These are phyloP conservation scores for Clamator glandarius DNA, from an alignment of 2,797 vertebrate species.

Conservation along the genomic window DNA sequence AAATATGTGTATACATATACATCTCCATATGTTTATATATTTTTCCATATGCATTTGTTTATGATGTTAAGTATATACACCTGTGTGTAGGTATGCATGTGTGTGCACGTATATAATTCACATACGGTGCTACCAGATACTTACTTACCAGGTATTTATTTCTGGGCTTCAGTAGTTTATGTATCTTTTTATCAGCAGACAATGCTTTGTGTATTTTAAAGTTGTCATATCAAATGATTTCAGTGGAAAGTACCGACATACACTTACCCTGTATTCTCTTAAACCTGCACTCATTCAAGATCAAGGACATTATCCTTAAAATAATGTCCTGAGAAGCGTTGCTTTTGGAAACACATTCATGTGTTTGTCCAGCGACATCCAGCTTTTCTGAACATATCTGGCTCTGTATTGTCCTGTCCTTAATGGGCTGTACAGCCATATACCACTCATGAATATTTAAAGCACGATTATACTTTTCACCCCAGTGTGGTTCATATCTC, in stretches of 20 bases:
- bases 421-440: neutral
- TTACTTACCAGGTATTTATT: neutral
- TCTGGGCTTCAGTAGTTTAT: neutral
- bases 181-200: neutral
- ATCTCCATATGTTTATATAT: neutral
- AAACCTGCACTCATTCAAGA: neutral
- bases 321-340: neutral
- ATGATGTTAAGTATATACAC: neutral
- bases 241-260: neutral
- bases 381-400: neutral
- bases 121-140: neutral
- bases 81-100: rapidly evolving
- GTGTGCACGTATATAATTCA: neutral
- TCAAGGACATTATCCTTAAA: neutral
- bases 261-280: neutral
- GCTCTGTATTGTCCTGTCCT: neutral
- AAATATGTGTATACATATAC: neutral
- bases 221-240: neutral
- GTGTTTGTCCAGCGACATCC: neutral
- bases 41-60: neutral
- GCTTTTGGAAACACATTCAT: neutral
- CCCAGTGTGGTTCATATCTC: conserved; percentile 11
- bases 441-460: conserved; percentile 41
- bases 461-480: conserved; percentile 25
- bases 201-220: neutral